Evolutionary conservation across 2,797 vertebrate genomes (phyloP), one percentile per base, ranked within the genome.

Genomic region (Coluber constrictor): DNA sequence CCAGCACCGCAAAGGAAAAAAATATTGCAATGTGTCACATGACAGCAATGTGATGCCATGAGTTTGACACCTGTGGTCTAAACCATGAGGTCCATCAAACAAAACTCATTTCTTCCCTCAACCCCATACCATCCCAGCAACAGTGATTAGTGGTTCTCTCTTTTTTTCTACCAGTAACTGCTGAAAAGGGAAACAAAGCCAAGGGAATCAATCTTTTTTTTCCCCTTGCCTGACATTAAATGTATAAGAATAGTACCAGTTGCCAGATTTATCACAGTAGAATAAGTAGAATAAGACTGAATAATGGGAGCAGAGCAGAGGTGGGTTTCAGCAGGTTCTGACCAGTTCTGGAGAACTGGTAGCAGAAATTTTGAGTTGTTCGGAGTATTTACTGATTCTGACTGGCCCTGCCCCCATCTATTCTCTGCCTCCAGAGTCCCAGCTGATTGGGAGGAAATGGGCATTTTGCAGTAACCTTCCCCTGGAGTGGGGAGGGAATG

Each of bases 1-100:
- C 3, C 60, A 61, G 25, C 10, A 10, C 25, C 25, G 0, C 9
- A 4, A 61, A 61, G 3, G 60, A 25, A 29, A 61, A 27, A 27
- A 27, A 4, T 3, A 1, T 61, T 1, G 1, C 3, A 8, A 27
- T 61, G 3, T 1, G 9, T 61, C 25, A 61, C 25, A 0, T 29
- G 10, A 61, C 9, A 9, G 60, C 60, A 61, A 61, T 3, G 3
- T 61, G 25, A 27, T 0, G 10, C 25, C 9, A 11, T 1, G 10
- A 27, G 60, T 61, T 11, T 61, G 60, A 11, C 25, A 27, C 25
- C 23, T 1, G 0, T 61, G 32, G 32, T 32, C 70, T 43, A 79
- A 74, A 74, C 32, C 16, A 20, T 37, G 16, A 20, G 32, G 1
- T 74, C 70, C 8, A 79, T 79, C 32, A 9, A 37, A 37, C 18